Evolutionary conservation across 2,888 invertebrate species (phyloP).

Genomic region (Xanthorhoe designata): DNA sequence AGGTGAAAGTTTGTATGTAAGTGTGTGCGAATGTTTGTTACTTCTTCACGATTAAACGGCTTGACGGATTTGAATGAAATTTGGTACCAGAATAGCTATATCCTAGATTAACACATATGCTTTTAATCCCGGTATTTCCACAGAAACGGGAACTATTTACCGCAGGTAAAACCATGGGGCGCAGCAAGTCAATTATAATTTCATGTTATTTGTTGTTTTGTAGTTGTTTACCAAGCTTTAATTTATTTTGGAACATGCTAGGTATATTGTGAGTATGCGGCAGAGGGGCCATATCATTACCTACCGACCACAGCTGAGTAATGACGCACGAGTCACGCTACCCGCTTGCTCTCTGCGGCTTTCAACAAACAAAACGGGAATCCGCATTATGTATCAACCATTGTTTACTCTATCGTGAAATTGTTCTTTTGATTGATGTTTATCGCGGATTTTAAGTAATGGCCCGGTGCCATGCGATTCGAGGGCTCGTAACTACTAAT

Average conservation of each 20-base stretch:
- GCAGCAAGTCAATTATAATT: background rate
- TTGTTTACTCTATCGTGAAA: conserved; percentile 43
- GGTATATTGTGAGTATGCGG: conserved; percentile 36
- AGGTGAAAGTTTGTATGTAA: too few relatives aligned
- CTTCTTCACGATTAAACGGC: too few relatives aligned
- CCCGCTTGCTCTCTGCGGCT: conserved; percentile 59
- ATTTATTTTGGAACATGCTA: conserved; percentile 8
- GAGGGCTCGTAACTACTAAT: conserved; percentile 36
- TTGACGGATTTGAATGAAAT: too few relatives aligned
- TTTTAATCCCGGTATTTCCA: too few relatives aligned
- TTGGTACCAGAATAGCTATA: too few relatives aligned
- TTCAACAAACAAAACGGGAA: conserved; percentile 58
- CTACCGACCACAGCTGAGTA: conserved; percentile 72
- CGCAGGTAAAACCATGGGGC: too few relatives aligned
- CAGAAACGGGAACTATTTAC: too few relatives aligned
- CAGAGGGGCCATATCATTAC: conserved; percentile 73
- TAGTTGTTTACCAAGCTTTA: conserved; percentile 1
- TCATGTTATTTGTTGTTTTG: background rate
- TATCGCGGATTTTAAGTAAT: conserved; percentile 38
- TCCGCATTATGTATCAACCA: conserved; percentile 49
- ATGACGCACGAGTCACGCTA: conserved; percentile 67
- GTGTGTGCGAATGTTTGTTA: too few relatives aligned
- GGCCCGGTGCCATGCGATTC: conserved; percentile 36
- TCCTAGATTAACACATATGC: too few relatives aligned
- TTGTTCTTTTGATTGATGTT: conserved; percentile 43